These are phyloP conservation scores for Heterodera schachtii DNA, from an alignment of 1,140 invertebrate species.

Conservation along the genomic window DNA sequence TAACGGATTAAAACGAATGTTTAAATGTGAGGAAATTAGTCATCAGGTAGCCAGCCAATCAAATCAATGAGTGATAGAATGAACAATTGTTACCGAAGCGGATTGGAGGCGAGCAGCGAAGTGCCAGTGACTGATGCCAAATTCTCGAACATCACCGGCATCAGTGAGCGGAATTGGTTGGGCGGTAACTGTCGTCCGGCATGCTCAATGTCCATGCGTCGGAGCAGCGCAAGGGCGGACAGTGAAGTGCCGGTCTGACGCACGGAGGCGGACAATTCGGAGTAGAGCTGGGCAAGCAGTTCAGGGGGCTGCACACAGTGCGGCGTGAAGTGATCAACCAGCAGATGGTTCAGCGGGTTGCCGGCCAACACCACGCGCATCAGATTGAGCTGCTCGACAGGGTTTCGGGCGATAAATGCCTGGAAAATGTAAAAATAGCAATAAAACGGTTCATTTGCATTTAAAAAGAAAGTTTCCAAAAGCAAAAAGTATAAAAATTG, in stretches of 20 bases:
- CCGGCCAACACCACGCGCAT: slow-evolving; percentile 43
- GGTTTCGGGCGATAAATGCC: slow-evolving; percentile 39
- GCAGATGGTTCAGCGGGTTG: slow-evolving; percentile 41
- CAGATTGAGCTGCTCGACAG: slow-evolving; percentile 40
- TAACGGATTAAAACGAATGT: too few species aligned
- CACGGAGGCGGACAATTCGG: slow-evolving; percentile 41
- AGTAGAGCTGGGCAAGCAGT: slow-evolving; percentile 40
- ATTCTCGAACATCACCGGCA: slow-evolving; percentile 54
- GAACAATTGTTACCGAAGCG: slow-evolving; percentile 3
- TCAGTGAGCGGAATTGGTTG: slow-evolving; percentile 44
- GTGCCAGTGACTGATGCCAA: slow-evolving; percentile 35
- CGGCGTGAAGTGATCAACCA: slow-evolving; percentile 43
- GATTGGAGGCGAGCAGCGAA: slow-evolving; percentile 4
- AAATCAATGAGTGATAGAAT: neutral
- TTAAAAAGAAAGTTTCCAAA: too few species aligned
- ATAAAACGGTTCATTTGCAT: neutral
- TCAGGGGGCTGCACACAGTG: slow-evolving; percentile 39
- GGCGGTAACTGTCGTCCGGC: slow-evolving; percentile 41
- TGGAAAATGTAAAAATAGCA: slow-evolving; percentile 19
- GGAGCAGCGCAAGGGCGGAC: slow-evolving; percentile 36
- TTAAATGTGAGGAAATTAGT: too few species aligned
- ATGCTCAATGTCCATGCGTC: slow-evolving; percentile 44
- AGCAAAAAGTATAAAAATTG: too few species aligned
- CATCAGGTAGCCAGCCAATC: neutral
- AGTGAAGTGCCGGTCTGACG: slow-evolving; percentile 35